Evolutionary conservation across 2,888 invertebrate species (phyloP), one percentile per base, ranked within the genome.

Genomic region (Tiliacea citrago): DNA sequence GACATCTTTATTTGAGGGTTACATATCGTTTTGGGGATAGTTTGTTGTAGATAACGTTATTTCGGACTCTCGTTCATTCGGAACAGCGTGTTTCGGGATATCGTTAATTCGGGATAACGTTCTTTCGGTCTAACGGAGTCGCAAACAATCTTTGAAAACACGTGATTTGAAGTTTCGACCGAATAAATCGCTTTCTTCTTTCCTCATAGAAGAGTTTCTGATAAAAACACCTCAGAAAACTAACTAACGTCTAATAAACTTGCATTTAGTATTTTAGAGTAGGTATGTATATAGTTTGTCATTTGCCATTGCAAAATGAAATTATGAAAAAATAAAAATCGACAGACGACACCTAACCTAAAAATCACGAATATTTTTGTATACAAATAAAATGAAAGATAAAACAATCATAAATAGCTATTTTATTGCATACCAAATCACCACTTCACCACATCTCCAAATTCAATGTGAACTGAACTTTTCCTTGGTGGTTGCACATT

Each of bases 401-500:
- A 68, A 75, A 74, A 60, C 77, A 86, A 85, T 84, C 86, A 86
- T 88, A 87, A 84, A 88, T 86, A 88, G 85, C 88, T 88, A 88
- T 86, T 87, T 86, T 87, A 87, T 87, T 87, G 86, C 87, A 88
- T 87, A 87, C 84, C 86, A 86, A 86, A 87, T 86, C 84, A 79
- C 87, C 86, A 75, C 66, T 79, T 68, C 77, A 83, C 82, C 84
- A 84, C 73, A 75, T 82, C 82, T 73, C 65, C 78, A 82, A 81
- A 85, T 79, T 69, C 68, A 76, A 79, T 69, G 79, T 81, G 72
- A 79, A 77, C 76, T 79, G 63, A 73, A 71, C 75, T 91, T 92
- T 92, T 93, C 92, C 90, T 90, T 88, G 91, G 88, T 93, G 91
- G 92, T 92, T 94, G 94, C 94, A 90, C 82, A 82, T 82, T 58